Percentiles rank a stretch among this genome's conserved stretches.
Evolutionary conservation across 2,888 invertebrate species (phyloP).

Genomic region (Psococerastis gibbosa): DNA sequence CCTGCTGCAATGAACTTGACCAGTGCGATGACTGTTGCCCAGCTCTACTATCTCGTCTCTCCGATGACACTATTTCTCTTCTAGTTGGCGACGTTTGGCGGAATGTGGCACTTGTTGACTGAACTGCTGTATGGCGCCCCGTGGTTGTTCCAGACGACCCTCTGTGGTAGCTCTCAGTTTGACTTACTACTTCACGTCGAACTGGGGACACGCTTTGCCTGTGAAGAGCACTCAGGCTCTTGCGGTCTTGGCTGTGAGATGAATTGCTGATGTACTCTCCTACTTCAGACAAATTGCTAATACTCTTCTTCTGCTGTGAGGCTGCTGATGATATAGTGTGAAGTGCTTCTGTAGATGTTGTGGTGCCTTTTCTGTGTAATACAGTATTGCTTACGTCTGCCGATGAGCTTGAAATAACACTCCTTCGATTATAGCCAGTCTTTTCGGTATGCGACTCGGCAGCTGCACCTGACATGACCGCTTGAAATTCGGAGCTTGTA

Average conservation of each 20-base stretch:
- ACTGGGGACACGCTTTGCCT: constrained; percentile 28
- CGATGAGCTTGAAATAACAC: constrained; percentile 46
- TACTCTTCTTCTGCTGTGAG: constrained; percentile 54
- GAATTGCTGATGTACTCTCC: constrained; percentile 46
- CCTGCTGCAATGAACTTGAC: background rate
- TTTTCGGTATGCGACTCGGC: background rate
- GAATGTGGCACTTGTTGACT: background rate
- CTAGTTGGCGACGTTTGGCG: background rate
- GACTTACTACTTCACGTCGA: background rate
- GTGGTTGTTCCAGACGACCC: background rate
- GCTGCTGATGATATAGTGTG: constrained; percentile 53
- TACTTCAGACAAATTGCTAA: constrained; percentile 56
- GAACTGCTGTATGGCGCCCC: background rate
- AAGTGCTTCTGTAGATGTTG: constrained; percentile 48
- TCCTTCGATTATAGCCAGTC: constrained; percentile 45
- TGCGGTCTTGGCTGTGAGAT: constrained; percentile 46
- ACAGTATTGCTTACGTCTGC: constrained; percentile 59
- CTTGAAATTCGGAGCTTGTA: constrained; percentile 16
- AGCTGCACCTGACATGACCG: constrained; percentile 21
- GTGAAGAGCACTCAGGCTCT: constrained; percentile 62
- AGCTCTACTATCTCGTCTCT: constrained; percentile 10
- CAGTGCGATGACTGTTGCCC: background rate
- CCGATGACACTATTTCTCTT: background rate
- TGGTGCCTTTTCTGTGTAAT: constrained; percentile 51
- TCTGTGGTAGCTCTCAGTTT: background rate